Base-by-base conservation (phyloP, 2,888 invertebrate genomes). In the Clusia tigrina region DNA sequence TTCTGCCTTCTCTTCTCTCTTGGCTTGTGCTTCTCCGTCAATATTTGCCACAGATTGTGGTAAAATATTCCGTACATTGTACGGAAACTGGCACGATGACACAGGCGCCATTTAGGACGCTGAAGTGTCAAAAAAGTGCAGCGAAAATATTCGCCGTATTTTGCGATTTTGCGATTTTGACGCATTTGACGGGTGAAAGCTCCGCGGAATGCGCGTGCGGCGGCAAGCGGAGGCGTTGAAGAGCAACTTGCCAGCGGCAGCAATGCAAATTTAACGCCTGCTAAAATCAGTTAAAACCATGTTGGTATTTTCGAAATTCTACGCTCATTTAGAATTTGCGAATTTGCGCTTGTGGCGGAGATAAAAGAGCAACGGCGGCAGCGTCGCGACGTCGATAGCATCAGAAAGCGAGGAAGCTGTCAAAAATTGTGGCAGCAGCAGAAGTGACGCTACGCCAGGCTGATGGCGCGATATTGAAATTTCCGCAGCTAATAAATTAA, bases 401-500 rank as follows among this genome's bases (percentile, higher is more conserved):
- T 10, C 42, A 42, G 48, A 5, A 20, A 15, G 20, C 48, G 58
- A 23, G 48, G n/a, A n/a, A 42, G 46, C 61, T 65, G 65, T 60
- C 65, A 60, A 62, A 57, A 57, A 15, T 56, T 51, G 53, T 58
- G 56, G 52, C 61, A 56, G n/a, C n/a, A n/a, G n/a, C n/a, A n/a
- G n/a, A 57, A 53, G 48, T 48, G 58, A 15, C 57, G 61, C 61
- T 60, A 58, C 51, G 54, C 32, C 52, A 56, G 56, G 66, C 59
- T 64, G 66, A 59, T 63, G 60, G 64, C n/a, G 60, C 62, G 62
- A 67, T 64, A 68, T 71, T 71, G 71, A 69, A 68, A 71, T 69
- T 71, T 68, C 64, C 71, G 67, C 66, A 71, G 71, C 70, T 71
- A 70, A 71, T 72, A 68, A 70, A 71, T 70, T 67, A 70, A 71